Evolutionary conservation across 2,888 invertebrate genomes (phyloP).

Genomic region (Xanthorhoe spadicearia): DNA sequence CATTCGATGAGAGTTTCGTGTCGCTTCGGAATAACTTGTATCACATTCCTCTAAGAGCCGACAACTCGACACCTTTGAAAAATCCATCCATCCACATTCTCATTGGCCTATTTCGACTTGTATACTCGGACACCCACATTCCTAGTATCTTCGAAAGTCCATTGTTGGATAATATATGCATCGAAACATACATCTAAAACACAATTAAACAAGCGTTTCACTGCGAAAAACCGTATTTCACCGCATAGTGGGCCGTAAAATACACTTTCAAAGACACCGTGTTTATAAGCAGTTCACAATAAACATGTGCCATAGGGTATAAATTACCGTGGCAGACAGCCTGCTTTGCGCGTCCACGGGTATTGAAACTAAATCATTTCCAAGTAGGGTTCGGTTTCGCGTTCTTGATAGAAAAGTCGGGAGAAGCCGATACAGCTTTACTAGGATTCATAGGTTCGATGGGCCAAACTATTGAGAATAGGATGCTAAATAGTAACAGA

Average conservation of each 20-base stretch:
- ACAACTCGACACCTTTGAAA: too few relatives aligned
- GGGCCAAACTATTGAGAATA: too few relatives aligned
- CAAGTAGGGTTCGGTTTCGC: slow-evolving; percentile 46
- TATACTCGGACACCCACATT: neutral
- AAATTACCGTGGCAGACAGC: slow-evolving; percentile 57
- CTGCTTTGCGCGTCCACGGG: slow-evolving; percentile 54
- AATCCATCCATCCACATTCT: too few relatives aligned
- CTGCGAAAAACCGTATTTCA: slow-evolving; percentile 53
- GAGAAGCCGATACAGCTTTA: neutral
- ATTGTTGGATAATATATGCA: slow-evolving; percentile 13
- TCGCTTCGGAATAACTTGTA: too few relatives aligned
- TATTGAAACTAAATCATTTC: slow-evolving; percentile 79
- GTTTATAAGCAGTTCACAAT: slow-evolving; percentile 63
- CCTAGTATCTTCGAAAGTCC: too few relatives aligned
- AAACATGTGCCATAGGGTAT: slow-evolving; percentile 72
- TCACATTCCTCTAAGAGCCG: too few relatives aligned
- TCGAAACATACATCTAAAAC: slow-evolving; percentile 20
- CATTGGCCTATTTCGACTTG: neutral
- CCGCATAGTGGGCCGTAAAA: slow-evolving; percentile 54
- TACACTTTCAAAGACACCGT: slow-evolving; percentile 65
- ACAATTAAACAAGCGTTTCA: slow-evolving; percentile 30
- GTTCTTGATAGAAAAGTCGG: slow-evolving; percentile 7
- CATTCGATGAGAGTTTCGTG: too few relatives aligned
- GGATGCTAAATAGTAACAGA: too few relatives aligned
- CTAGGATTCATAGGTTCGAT: neutral